A percentile compares a stretch with the other conserved stretches of the same genome.
Evolutionary conservation across 2,797 vertebrate species (phyloP).

Genomic region (Rhinatrema bivittatum): DNA sequence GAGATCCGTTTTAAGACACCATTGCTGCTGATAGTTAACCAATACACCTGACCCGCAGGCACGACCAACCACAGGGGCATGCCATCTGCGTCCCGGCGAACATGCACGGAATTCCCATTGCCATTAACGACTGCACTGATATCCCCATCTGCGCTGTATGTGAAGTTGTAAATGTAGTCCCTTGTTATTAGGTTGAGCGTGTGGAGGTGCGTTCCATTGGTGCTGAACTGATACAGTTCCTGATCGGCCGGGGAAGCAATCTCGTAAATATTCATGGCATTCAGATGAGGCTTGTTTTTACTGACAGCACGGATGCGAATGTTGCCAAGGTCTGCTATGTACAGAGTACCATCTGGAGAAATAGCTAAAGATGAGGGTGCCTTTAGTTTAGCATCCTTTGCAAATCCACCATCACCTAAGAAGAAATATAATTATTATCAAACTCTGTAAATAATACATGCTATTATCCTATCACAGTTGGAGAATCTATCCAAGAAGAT

Average conservation of each 20-base stretch:
- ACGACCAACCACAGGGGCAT: constrained; percentile 87
- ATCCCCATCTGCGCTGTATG: constrained; percentile 76
- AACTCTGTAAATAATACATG: constrained; percentile 5
- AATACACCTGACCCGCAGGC: constrained; percentile 85
- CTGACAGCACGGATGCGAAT: constrained; percentile 83
- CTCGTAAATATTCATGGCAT: constrained; percentile 69
- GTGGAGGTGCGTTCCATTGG: constrained; percentile 85
- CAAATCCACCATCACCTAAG: constrained; percentile 85
- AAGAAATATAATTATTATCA: constrained; percentile 16
- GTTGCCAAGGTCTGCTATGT: constrained; percentile 87
- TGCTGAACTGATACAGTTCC: constrained; percentile 87
- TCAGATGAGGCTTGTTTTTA: constrained; percentile 77
- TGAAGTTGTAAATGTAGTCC: constrained; percentile 87
- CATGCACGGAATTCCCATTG: constrained; percentile 73
- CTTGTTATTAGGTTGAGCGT: constrained; percentile 90
- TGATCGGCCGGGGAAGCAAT: constrained; percentile 87
- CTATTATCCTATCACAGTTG: constrained; percentile 4
- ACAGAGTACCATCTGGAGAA: constrained; percentile 82
- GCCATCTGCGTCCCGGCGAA: constrained; percentile 80
- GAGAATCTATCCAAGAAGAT: constrained; percentile 9
- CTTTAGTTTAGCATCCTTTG: constrained; percentile 87
- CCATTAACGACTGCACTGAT: constrained; percentile 68
- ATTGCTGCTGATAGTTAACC: constrained; percentile 90
- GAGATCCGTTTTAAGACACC: constrained; percentile 88
- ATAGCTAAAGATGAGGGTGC: constrained; percentile 85